phyloP scores from a whole-genome alignment of 30 jellyfish, hydroid and myxozoan genomes.

The Pseudorhiza aurosa region DNA sequence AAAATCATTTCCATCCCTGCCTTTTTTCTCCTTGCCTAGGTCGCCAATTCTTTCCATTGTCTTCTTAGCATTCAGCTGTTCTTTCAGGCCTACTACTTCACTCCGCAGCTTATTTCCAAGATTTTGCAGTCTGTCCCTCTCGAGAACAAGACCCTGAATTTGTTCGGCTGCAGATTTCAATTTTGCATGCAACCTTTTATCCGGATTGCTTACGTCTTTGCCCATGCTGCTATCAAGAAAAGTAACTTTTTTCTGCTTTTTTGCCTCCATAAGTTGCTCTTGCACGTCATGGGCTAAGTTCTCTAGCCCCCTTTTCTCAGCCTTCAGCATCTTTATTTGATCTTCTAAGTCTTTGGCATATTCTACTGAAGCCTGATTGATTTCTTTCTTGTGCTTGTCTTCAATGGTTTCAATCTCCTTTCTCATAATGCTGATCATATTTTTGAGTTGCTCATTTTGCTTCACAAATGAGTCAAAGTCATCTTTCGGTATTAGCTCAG shows the following conservation, averaged over 20 bases:
- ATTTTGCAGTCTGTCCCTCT: slow-evolving; percentile 53
- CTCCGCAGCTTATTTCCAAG: slow-evolving; percentile 76
- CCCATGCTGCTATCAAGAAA: background rate
- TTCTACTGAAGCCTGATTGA: slow-evolving; percentile 14
- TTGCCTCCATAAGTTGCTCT: slow-evolving; percentile 10
- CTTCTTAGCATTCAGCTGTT: background rate
- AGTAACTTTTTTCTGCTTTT: slow-evolving; percentile 21
- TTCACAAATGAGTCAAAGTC: background rate
- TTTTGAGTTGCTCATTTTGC: slow-evolving; percentile 63
- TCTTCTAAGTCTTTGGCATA: slow-evolving; percentile 58
- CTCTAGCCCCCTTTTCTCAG: slow-evolving; percentile 32
- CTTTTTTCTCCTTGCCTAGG: background rate
- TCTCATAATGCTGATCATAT: slow-evolving; percentile 68
- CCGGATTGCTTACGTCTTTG: background rate
- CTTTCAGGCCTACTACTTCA: slow-evolving; percentile 46
- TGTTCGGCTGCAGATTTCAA: slow-evolving; percentile 50
- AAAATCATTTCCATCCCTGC: background rate
- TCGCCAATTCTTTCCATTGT: background rate
- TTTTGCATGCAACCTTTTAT: slow-evolving; percentile 8
- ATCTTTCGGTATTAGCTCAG: slow-evolving; percentile 36
- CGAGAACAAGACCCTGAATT: slow-evolving; percentile 33
- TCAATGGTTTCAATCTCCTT: slow-evolving; percentile 68
- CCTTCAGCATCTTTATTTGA: slow-evolving; percentile 25
- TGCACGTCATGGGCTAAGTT: slow-evolving; percentile 36
- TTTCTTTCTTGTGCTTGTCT: slow-evolving; percentile 18